Percentiles rank a stretch among this genome's conserved stretches.
Evolutionary conservation across 2,113 vertebrate genomes (phyloP).

Genomic region (Dicerorhinus sumatrensis): DNA sequence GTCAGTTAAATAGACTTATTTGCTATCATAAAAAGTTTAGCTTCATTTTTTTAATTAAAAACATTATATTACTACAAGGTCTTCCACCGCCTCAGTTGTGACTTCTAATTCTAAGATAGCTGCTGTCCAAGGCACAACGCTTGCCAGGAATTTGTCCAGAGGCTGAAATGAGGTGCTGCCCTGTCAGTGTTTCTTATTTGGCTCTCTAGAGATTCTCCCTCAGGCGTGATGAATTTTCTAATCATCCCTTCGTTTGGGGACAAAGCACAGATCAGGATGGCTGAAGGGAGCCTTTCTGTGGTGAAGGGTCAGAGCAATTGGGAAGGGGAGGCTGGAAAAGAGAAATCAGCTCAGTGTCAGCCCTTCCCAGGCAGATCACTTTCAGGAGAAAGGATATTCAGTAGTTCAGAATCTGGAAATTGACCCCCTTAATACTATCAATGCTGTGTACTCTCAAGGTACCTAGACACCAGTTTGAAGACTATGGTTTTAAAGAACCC

Average conservation of each 20-base stretch:
- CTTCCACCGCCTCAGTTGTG: neutral
- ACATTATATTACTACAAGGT: neutral
- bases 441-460: neutral
- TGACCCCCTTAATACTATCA: neutral
- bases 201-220: neutral
- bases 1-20: neutral
- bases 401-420: neutral
- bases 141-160: conserved; percentile 15
- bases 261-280: neutral
- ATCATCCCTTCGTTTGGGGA: neutral
- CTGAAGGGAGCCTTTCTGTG: neutral
- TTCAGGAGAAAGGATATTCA: neutral
- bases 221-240: neutral
- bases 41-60: neutral
- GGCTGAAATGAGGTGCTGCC: neutral
- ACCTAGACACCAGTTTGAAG: neutral
- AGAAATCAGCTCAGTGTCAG: neutral
- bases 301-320: neutral
- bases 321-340: neutral
- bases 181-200: neutral
- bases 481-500: neutral
- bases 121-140: neutral
- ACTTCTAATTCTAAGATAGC: neutral
- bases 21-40: conserved; percentile 35
- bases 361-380: neutral